Base-by-base conservation (phyloP, 2,113 vertebrate species). In the Carassius gibelio region DNA sequence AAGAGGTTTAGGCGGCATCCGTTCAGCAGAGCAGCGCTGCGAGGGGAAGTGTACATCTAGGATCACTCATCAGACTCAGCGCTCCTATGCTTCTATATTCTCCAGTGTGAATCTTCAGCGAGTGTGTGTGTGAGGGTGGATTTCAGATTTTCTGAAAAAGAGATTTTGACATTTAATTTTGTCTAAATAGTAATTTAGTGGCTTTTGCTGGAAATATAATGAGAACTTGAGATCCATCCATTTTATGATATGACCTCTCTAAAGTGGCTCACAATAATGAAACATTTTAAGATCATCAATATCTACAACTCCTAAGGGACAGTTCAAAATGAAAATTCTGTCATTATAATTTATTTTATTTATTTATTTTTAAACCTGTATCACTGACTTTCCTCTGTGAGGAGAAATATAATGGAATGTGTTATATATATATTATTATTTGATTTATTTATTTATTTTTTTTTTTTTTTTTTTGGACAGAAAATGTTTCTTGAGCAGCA, bases 1-100 rank as follows among this genome's bases (percentile, higher is more conserved):
- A 91, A 93, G 91, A 93, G 93, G 88, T 94, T 94, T 92, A 92
- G 91, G 92, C 86, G 86, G 88, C 34, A 86, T 91, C 81, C 87
- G 90, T 87, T 75, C 90, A 89, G 90, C 38, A 72, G 81, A 69
- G 90, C 89, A 19, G 87, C 85, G 86, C 86, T 59, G 45, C 21
- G 8, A n/a, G 17, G 14, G 84, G 89, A 82, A 62, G 34, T 75
- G 74, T 62, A 71, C 66, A 71, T 8, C 48, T 72, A 87, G 86
- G 88, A 85, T 84, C 48, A 30, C 13, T 11, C 59, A 6, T 81
- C 69, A 68, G 26, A n/a, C 61, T 8, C 42, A 52, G 23, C 26
- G 66, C 66, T 85, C 75, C 57, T 81, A 50, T 72, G 61, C 72
- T 42, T 76, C 76, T 75, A 21, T 74, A 34, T 84, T 79, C 52